Base-by-base conservation (phyloP, 2,888 invertebrate genomes). In the Empis stercorea region DNA sequence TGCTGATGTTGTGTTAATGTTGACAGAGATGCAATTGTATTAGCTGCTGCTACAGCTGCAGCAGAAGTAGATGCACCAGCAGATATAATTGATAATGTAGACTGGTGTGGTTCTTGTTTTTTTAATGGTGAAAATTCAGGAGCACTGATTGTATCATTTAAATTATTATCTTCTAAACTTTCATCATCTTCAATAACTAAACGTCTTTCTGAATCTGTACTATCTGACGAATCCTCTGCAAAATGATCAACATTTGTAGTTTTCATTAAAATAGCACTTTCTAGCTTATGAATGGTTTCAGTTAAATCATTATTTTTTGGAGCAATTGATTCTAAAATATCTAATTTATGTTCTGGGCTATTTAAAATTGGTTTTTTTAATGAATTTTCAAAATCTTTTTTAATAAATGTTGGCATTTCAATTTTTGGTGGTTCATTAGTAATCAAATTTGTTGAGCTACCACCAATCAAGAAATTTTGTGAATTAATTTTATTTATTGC, bases 141-240 rank as follows among this genome's bases (percentile, higher is more conserved):
- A 27, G 40, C 40, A 40, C 40, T 40, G 27, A 40, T n/a, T 23
- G 40, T 40, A 27, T 40, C 40, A 17, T 38, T 38, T 20, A 51
- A 43, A 13, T 54, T 53, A 10, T 47, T 46, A 50, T 60, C 51
- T 52, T 60, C 59, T 47, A 68, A 59, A 56, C 71, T 56, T 57
- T 71, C 58, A 5, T 68, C 64, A 47, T 70, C 70, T 43, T 73
- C 79, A 43, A 80, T 81, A 1, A 80, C 73, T 17, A 80, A 61
- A 10, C 76, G 69, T 48, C 76, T 73, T 54, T 79, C 80, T 0
- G 79, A 79, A 61, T 80, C 80, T 43, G 78, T 79, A 56, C 76
- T 77, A 49, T 79, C 79, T 2, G 75, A 71, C 9, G 77, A 78
- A 49, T 78, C 77, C 10, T 78, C 78, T 37, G 76, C 76, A 27